Evolutionary conservation across 1,140 invertebrate genomes (phyloP).

Genomic region (Leptinotarsa undecemlineata): DNA sequence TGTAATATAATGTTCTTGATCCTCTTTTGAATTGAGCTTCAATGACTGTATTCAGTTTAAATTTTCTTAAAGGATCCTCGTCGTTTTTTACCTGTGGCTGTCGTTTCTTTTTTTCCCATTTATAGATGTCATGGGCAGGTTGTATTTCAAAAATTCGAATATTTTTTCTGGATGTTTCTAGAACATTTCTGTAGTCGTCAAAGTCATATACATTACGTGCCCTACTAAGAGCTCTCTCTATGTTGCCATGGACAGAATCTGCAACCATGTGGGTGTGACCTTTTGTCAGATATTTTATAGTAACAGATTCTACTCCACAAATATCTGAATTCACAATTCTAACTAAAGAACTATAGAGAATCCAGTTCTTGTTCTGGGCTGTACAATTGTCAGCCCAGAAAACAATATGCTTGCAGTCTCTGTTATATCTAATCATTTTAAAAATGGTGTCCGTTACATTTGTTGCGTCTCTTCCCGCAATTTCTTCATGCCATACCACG

Average conservation of each 20-base stretch:
- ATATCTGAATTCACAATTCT: slow-evolving; percentile 5
- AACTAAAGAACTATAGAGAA: slow-evolving; percentile 13
- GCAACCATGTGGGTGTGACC: slow-evolving; percentile 18
- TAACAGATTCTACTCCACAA: background rate
- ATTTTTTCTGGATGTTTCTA: slow-evolving; percentile 10
- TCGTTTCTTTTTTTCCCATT: slow-evolving; percentile 4
- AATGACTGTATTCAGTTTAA: background rate
- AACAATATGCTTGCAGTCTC: background rate
- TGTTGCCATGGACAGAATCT: slow-evolving; percentile 13
- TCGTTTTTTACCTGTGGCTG: background rate
- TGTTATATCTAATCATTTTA: background rate
- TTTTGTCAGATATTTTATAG: slow-evolving; percentile 13
- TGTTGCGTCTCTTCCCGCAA: background rate
- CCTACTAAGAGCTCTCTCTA: background rate
- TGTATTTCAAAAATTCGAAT: background rate
- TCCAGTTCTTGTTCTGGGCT: slow-evolving; percentile 20
- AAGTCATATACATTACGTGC: slow-evolving; percentile 10
- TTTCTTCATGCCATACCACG: slow-evolving; percentile 10
- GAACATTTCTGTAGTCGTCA: background rate
- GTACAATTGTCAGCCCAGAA: slow-evolving; percentile 21
- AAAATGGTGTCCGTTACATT: background rate
- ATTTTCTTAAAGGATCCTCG: background rate
- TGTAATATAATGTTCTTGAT: slow-evolving; percentile 3
- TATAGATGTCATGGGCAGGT: background rate
- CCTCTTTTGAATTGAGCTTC: slow-evolving; percentile 4